Evolutionary conservation across 2,113 vertebrate genomes (phyloP).

Genomic region (Eira barbara): DNA sequence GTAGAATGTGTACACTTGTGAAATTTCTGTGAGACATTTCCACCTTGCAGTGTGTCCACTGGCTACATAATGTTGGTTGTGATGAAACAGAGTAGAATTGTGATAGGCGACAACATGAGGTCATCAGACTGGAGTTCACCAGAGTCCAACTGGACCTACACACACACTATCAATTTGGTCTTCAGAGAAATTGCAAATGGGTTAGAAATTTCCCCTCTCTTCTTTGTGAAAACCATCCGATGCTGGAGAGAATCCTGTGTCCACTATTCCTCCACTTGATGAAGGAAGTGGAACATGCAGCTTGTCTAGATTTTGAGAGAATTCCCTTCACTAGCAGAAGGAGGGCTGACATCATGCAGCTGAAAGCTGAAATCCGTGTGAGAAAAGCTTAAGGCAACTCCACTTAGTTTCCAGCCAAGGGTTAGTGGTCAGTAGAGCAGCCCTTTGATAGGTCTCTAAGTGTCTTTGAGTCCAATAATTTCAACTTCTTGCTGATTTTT

Average conservation of each 20-base stretch:
- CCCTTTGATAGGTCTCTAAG: not conserved
- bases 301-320: not conserved
- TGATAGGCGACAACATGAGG: not conserved
- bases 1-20: too few relatives aligned
- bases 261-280: not conserved
- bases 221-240: not conserved
- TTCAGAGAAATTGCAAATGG: not conserved
- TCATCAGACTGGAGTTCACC: not conserved
- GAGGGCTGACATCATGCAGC: rapidly evolving
- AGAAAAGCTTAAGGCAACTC: rapidly evolving
- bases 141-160: too few relatives aligned
- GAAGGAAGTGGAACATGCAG: rapidly evolving
- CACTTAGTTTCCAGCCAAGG: not conserved
- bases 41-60: not conserved
- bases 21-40: not conserved
- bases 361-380: not conserved
- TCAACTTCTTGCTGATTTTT: not conserved
- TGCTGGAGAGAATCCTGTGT: rapidly evolving
- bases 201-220: not conserved
- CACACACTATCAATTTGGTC: not conserved
- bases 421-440: not conserved
- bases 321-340: not conserved
- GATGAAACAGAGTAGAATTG: not conserved
- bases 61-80: rapidly evolving
- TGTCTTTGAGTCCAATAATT: not conserved